Conservation (phyloP, 2,113 vertebrate genomes). For the Anhinga anhinga region DNA sequence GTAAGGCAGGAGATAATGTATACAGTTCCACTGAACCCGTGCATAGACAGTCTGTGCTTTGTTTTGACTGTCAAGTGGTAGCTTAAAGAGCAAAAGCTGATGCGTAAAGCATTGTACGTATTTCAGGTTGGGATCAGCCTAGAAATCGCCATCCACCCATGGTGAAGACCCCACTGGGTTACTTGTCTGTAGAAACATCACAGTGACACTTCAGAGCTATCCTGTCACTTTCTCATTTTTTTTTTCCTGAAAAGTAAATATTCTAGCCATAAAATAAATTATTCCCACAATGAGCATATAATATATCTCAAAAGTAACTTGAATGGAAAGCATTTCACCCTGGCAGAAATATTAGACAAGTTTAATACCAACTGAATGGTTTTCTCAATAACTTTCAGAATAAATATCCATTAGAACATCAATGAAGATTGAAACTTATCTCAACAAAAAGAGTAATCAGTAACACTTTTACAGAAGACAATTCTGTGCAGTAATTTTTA, state of each 20-base stretch:
- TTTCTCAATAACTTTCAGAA: background rate
- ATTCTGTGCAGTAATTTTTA: background rate
- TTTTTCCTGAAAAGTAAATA: background rate
- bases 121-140: background rate
- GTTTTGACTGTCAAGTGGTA: background rate
- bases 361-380: background rate
- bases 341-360: background rate
- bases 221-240: background rate
- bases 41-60: background rate
- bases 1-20: background rate
- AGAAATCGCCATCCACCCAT: background rate
- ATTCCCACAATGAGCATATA: background rate
- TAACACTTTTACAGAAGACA: background rate
- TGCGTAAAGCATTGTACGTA: fast-evolving
- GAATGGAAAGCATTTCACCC: background rate
- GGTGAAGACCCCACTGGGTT: background rate
- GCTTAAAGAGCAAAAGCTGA: background rate
- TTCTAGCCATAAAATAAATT: background rate
- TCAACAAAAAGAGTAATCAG: background rate
- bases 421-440: background rate
- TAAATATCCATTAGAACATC: background rate
- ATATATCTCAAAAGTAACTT: background rate
- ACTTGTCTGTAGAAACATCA: background rate
- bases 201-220: background rate
- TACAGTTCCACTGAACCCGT: background rate